Base-by-base conservation (phyloP, 2,113 vertebrate species). In the Rhagologus leucostigma region DNA sequence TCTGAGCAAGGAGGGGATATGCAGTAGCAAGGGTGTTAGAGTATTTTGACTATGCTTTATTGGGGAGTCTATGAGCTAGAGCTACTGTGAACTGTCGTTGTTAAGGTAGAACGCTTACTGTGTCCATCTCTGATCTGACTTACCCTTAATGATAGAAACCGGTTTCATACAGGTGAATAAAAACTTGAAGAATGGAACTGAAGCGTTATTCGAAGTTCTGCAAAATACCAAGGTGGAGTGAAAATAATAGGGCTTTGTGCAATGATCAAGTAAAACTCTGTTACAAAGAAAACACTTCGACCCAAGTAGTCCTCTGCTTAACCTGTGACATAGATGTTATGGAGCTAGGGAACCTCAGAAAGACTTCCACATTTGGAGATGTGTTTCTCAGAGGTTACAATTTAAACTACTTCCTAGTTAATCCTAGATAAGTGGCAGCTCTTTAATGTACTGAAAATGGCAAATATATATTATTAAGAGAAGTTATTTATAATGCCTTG, bases 401-500 rank as follows among this genome's bases (percentile, higher is more conserved):
- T 96, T 96, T 91, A 93, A 96, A 97, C 96, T 98, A 97, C 96
- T 97, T 97, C 96, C 97, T 97, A 96, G 98, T 97, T 98, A 98
- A 97, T 93, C 94, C 97, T 98, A 98, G 98, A 97, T 97, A 94
- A 96, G 97, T 3, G 97, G 97, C 97, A 98, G 98, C 98, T 98
- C 98, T 98, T 97, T 97, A 97, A 97, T 96, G 97, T 98, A 98
- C 96, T 98, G 95, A 96, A 98, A 98, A 98, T 2, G 94, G 98
- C 98, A 98, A 98, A 97, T 98, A 98, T 98, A 98, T 98, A 98
- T 98, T 98, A 97, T 96, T 98, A 98, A 97, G 89, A 97, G 95
- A 96, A 98, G 94, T 98, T 98, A 98, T 98, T 98, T 98, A 98
- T 98, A 98, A 98, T 98, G 97, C 98, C 98, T 98, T 98, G 98